A percentile compares a stretch with the other conserved stretches of the same genome.
Conservation (phyloP, 2,797 vertebrate genomes). For the Helarctos malayanus region DNA sequence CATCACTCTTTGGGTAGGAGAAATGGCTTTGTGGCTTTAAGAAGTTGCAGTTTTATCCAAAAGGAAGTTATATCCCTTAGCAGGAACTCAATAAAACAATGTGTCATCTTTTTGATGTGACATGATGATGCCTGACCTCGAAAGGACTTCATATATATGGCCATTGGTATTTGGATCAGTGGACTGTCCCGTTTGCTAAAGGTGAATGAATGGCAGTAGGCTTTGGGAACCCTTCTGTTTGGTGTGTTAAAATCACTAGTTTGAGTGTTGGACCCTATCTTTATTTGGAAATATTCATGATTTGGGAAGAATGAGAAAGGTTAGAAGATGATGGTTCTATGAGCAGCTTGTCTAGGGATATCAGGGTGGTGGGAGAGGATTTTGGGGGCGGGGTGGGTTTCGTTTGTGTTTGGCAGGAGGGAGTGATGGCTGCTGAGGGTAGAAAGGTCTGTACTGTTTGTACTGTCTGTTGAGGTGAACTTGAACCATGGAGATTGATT, state of each 20-base stretch:
- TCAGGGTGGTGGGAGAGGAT: neutral
- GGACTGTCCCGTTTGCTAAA: neutral
- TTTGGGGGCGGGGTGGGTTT: neutral
- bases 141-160: neutral
- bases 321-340: neutral
- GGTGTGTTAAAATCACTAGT: constrained; percentile 18
- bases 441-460: neutral
- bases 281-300: constrained; percentile 51
- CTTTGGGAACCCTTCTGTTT: neutral
- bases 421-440: neutral
- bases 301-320: neutral
- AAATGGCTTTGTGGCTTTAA: constrained; percentile 46
- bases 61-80: constrained; percentile 26
- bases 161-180: neutral
- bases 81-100: constrained; percentile 30
- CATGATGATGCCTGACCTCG: neutral
- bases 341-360: neutral
- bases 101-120: neutral
- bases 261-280: neutral
- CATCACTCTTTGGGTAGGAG: constrained; percentile 32
- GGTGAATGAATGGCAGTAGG: neutral
- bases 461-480: neutral
- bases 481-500: neutral
- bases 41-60: constrained; percentile 31
- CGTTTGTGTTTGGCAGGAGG: neutral